Conservation (phyloP, 2,113 vertebrate genomes). For the Solea solea region DNA sequence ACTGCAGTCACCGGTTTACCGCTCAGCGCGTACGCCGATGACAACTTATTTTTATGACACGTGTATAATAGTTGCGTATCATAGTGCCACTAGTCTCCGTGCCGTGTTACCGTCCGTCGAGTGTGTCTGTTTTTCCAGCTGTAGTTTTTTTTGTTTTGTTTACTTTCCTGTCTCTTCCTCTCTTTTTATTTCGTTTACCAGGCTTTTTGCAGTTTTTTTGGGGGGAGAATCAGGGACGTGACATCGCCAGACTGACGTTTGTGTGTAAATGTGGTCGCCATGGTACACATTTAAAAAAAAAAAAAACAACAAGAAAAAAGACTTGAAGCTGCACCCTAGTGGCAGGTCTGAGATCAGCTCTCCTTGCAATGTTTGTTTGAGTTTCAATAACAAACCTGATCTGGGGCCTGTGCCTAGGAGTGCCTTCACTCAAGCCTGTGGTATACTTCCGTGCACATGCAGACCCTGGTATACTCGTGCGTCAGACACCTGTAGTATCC, state of each 20-base stretch:
- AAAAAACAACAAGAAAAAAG: constrained; percentile 12
- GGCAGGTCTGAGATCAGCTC: constrained; percentile 60
- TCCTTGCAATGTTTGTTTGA: constrained; percentile 6
- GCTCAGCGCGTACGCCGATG: constrained; percentile 19
- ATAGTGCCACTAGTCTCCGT: constrained; percentile 74
- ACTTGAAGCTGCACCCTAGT: constrained; percentile 56
- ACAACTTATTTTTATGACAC: constrained; percentile 62
- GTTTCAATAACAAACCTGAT: constrained; percentile 42
- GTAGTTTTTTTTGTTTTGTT: constrained; percentile 26
- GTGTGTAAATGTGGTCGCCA: constrained; percentile 30
- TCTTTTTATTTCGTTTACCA: constrained; percentile 54
- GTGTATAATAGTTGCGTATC: constrained; percentile 65
- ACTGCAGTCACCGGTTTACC: constrained; percentile 31
- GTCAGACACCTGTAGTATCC: too few species aligned
- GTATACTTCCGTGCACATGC: too few species aligned
- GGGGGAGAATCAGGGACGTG: constrained; percentile 62
- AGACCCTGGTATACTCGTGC: too few species aligned
- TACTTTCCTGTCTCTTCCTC: constrained; percentile 6
- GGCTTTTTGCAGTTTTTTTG: constrained; percentile 31
- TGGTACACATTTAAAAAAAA: constrained; percentile 6
- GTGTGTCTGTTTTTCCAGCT: constrained; percentile 59
- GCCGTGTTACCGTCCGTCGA: constrained; percentile 68
- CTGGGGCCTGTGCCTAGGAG: constrained; percentile 64
- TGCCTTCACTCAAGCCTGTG: constrained; percentile 51
- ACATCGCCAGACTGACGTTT: constrained; percentile 51